Percentiles rank a stretch among this genome's conserved stretches.
phyloP scores from a whole-genome alignment of 53 echinoderm and acorn worm genomes.

The Zoroaster sp. region DNA sequence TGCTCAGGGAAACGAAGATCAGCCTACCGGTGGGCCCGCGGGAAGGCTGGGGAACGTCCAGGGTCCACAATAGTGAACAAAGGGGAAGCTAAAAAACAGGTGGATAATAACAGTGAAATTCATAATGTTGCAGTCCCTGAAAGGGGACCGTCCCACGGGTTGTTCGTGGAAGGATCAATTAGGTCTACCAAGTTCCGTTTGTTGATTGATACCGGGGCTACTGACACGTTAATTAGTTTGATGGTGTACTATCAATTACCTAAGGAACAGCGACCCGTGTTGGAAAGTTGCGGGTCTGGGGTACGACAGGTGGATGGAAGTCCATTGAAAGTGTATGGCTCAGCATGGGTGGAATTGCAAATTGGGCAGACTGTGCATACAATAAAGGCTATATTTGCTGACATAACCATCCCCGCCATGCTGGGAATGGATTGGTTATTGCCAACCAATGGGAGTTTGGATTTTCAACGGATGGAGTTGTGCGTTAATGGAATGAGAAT shows the following conservation, averaged over 20 bases:
- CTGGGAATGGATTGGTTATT: slow-evolving; percentile 48
- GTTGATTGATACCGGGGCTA: slow-evolving; percentile 62
- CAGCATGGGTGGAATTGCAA: slow-evolving; percentile 39
- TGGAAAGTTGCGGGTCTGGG: background rate
- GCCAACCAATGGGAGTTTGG: background rate
- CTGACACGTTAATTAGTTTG: slow-evolving; percentile 54
- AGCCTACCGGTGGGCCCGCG: slow-evolving; percentile 7
- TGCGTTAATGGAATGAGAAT: slow-evolving; percentile 7
- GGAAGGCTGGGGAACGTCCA: background rate
- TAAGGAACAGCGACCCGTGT: background rate
- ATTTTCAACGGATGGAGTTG: slow-evolving; percentile 19
- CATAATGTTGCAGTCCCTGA: background rate
- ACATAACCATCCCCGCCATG: slow-evolving; percentile 26
- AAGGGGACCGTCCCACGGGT: background rate
- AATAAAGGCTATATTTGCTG: slow-evolving; percentile 59
- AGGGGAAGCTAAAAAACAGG: too few relatives aligned
- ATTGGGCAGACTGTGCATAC: slow-evolving; percentile 13
- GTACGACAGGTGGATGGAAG: slow-evolving; percentile 47
- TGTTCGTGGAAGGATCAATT: slow-evolving; percentile 48
- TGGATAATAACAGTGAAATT: background rate
- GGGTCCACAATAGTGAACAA: background rate
- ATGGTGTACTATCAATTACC: slow-evolving; percentile 41
- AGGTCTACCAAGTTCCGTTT: slow-evolving; percentile 2
- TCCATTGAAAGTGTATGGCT: slow-evolving; percentile 22
- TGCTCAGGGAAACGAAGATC: background rate